Base-by-base conservation (phyloP, 2,797 vertebrate genomes). In the Enteromius radiatus region DNA sequence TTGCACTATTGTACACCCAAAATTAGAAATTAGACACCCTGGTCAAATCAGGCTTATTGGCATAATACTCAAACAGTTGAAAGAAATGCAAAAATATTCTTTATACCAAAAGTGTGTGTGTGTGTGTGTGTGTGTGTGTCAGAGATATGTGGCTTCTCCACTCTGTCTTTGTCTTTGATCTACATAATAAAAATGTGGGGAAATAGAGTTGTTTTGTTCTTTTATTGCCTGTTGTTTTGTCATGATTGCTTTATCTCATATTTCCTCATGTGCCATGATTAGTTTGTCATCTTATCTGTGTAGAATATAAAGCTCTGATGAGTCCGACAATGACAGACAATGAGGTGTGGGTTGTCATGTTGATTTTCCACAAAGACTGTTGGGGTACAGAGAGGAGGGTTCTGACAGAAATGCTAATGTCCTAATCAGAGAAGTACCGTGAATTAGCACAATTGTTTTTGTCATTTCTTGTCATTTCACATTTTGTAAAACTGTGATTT, bases 261-360 rank as follows among this genome's bases (percentile, higher is more conserved):
- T 77, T 86, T 81, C 82, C 86, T 84, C 63, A 83, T 85, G 89
- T 56, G 38, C 45, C 36, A 49, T 90, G 85, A 92, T 90, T 87
- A 84, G 76, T 88, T 91, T 85, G 81, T 86, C 83, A 67, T 85
- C 80, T 85, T 73, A 71, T 70, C 64, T 47, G 76, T 85, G 65
- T 71, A 21, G 80, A 67, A 67, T 70, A 83, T 59, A 80, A 76
- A 85, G 64, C 86, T 64, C 80, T 86, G 71, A 88, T 86, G 87
- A 84, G 74, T 86, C 76, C 80, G 56, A 86, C 47, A 85, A 69
- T 87, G 81, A 84, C 85, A 90, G 56, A 70, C 81, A 82, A 78
- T 85, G 73, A 78, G 76, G 70, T 83, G 86, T 84, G 86, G 52
- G 49, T 36, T 59, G 52, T 71, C 86, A 83, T 84, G 88, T 85